Base-by-base conservation (phyloP, 2,113 vertebrate genomes). In the Aegotheles bennettii region DNA sequence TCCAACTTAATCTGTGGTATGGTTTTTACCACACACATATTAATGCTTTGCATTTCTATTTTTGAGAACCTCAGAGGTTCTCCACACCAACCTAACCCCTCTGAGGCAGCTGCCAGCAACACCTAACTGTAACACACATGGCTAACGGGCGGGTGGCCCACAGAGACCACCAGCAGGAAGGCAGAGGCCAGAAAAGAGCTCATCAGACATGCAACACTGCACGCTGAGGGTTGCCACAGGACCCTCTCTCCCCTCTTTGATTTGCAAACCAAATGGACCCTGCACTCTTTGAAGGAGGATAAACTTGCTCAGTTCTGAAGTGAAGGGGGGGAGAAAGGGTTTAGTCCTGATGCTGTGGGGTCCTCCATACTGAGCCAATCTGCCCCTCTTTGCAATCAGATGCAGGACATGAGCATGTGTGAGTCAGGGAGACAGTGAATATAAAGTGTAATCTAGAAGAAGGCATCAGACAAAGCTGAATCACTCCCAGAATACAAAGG, bases 261-360 rank as follows among this genome's bases (percentile, higher is more conserved):
- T 94, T 81, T 91, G 80, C 91, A 92, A 94, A 84, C 13, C 89
- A 92, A 90, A 86, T 24, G 25, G 17, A 1, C 24, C 17, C 47
- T 1, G 1, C 0, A 0, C 53, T 43, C 43, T 3, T 17, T 17
- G 31, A 45, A 43, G 29, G 38, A 0, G 0, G 20, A 51, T n/a
- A 54, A 83, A 80, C 47, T 69, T 9, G 24, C 69, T 59, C 21
- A 0, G 28, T 13, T 73, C 40, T 21, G 2, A 83, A 70, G 40
- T 3, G 8, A 84, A 61, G 2, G 1, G 5, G 5, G 20, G 9
- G 3, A 84, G n/a, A 54, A 60, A 47, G 65, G 24, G 28, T 25
- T 79, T 9, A 54, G 33, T 65, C 35, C 38, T 63, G 26, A 3
- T 36, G 15, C 47, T 1, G 0, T 0, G 0, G 42, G 6, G 19